Conservation (phyloP, 2,888 invertebrate species). For the Scrobipalpa costella region DNA sequence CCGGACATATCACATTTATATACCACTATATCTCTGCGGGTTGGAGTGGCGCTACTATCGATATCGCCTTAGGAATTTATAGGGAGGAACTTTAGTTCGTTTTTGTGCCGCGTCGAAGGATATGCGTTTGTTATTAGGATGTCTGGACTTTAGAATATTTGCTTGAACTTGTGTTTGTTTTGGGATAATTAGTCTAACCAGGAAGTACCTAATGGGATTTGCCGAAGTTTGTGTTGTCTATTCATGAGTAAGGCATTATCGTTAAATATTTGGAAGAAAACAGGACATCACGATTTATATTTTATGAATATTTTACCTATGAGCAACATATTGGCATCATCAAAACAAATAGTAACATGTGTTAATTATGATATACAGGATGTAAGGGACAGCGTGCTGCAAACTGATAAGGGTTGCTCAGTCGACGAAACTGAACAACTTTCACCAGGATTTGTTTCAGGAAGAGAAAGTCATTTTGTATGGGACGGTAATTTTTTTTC, state of each 20-base stretch:
- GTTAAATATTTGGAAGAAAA: neutral
- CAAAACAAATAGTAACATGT: too few relatives aligned
- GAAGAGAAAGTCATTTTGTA: too few relatives aligned
- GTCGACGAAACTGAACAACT: too few relatives aligned
- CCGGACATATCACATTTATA: neutral
- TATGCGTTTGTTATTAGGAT: neutral
- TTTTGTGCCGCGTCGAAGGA: neutral
- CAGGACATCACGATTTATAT: neutral
- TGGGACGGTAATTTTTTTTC: too few relatives aligned
- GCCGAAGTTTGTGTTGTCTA: neutral
- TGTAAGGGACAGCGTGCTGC: too few relatives aligned
- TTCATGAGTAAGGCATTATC: too few relatives aligned
- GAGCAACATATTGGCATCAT: too few relatives aligned
- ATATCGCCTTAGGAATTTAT: neutral
- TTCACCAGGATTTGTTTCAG: too few relatives aligned
- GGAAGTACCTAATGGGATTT: neutral
- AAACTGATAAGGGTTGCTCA: too few relatives aligned
- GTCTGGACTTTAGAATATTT: slow-evolving; percentile 10
- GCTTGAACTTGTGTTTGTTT: neutral
- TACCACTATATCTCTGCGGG: neutral
- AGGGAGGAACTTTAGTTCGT: neutral
- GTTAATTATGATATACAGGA: too few relatives aligned
- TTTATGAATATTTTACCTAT: too few relatives aligned
- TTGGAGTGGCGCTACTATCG: neutral
- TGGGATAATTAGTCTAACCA: neutral